Conservation (phyloP, 2,888 invertebrate species). For the Coelopa pilipes region DNA sequence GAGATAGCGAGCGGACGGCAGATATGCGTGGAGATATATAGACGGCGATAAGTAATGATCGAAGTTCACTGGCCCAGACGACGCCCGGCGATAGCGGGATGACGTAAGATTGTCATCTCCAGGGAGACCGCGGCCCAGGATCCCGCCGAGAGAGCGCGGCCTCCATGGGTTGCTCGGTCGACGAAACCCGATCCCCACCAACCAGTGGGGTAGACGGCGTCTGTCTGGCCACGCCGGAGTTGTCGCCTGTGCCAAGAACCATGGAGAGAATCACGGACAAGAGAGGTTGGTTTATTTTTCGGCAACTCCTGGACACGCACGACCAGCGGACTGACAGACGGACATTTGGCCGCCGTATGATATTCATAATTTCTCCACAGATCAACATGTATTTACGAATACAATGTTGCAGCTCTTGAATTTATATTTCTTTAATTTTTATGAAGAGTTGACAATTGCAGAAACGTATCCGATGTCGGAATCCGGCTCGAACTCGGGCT, state of each 20-base stretch:
- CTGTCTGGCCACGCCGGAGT: background rate
- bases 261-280: background rate
- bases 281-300: constrained; percentile 1
- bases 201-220: background rate
- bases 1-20: background rate
- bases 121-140: background rate
- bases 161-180: background rate
- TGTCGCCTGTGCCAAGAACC: background rate
- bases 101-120: constrained; percentile 31
- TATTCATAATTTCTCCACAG: background rate
- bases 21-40: constrained; percentile 1
- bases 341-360: background rate
- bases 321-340: background rate
- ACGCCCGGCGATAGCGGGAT: background rate
- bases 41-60: constrained; percentile 17
- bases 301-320: background rate
- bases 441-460: constrained; percentile 24
- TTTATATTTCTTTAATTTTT: constrained; percentile 27
- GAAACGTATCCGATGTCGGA: background rate
- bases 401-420: background rate
- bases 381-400: background rate
- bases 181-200: background rate
- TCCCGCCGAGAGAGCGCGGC: background rate
- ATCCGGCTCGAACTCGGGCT: background rate
- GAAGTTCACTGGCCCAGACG: constrained; percentile 22